phyloP scores from a whole-genome alignment of 2,888 invertebrate species.

The Volucella inflata region DNA sequence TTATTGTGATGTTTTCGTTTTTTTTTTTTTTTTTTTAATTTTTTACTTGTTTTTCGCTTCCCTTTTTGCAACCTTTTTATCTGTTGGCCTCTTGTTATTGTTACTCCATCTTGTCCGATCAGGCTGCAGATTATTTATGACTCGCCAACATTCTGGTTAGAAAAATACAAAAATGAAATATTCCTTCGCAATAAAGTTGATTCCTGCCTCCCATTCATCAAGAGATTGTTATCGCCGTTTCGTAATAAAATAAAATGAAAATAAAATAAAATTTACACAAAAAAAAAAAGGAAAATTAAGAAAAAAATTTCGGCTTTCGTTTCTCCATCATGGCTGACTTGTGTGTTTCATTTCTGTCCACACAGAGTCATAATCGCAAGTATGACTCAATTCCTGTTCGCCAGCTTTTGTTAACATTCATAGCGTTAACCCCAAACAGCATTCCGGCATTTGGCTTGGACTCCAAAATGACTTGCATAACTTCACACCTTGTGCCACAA shows the following conservation, averaged over 20 bases:
- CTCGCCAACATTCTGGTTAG: constrained; percentile 66
- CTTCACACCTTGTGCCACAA: constrained; percentile 70
- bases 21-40: neutral
- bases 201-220: constrained; percentile 70
- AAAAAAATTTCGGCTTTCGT: too few species aligned
- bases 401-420: constrained; percentile 11
- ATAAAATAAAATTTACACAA: constrained; percentile 34
- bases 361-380: constrained; percentile 14
- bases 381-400: constrained; percentile 59
- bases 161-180: constrained; percentile 67
- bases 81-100: constrained; percentile 23
- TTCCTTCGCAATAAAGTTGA: constrained; percentile 54
- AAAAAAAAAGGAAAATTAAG: too few species aligned
- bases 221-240: constrained; percentile 66
- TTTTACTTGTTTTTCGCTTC: constrained; percentile 1
- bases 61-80: neutral
- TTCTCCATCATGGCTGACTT: too few species aligned
- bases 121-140: constrained; percentile 68
- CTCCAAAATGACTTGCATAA: constrained; percentile 62
- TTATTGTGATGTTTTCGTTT: constrained; percentile 12
- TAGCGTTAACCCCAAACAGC: neutral
- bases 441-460: neutral
- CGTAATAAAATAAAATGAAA: constrained; percentile 3
- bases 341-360: constrained; percentile 1
- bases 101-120: constrained; percentile 65